Base-by-base conservation (phyloP, 2,113 vertebrate genomes). In the Nestor notabilis region DNA sequence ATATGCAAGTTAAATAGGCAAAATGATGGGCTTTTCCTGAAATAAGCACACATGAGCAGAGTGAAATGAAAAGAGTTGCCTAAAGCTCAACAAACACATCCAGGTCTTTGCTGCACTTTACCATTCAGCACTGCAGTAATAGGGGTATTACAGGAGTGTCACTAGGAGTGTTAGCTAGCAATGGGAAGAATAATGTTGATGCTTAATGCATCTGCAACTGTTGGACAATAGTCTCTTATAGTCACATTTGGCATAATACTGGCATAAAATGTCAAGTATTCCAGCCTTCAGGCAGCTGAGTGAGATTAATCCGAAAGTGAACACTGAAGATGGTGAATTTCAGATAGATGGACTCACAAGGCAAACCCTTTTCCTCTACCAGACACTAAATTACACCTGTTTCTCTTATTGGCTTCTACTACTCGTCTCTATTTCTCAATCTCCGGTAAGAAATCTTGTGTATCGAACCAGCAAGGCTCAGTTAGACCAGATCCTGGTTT, bases 11-110 rank as follows among this genome's bases (percentile, higher is more conserved):
- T 79, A 91, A 96, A 89, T 16, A 72, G 74, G 65, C 50, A 46
- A 92, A 87, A 95, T 76, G 88, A 64, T 21, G 29, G 84, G 41
- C 50, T 90, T 90, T 87, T 85, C 85, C 63, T 91, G 75, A 58
- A 90, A 90, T 9, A 52, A 85, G 70, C 85, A 44, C 63, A 56
- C 63, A 61, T 87, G 53, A 75, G 56, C 33, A 35, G 46, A 55
- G 65, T 50, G 37, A 81, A 87, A 66, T 84, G 55, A 41, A 58
- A 58, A 78, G 60, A 87, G 55, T 56, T 53, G 61, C 78, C 78
- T 68, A 29, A 60, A 94, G 78, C 78, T 79, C 56, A 25, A 13
- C 37, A 35, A 55, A 10, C 56, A 27, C 63, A 70, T 56, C 68
- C 35, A 24, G n/a, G 5, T 52, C 88, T 82, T n/a, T 12, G 79